phyloP scores from a whole-genome alignment of 2,113 vertebrate species.

The Lophotis ruficrista region DNA sequence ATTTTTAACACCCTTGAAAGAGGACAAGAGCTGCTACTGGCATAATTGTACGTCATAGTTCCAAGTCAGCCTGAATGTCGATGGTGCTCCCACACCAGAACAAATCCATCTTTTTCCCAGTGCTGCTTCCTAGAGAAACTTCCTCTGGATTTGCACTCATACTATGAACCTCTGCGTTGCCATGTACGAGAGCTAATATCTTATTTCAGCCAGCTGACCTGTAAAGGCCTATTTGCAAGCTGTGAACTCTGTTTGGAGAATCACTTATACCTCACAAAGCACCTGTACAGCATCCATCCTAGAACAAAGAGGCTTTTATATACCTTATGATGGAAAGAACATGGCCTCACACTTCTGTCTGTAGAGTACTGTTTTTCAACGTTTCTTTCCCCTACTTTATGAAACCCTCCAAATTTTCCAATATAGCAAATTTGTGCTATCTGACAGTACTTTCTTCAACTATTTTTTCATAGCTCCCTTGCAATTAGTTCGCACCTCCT shows the following conservation, averaged over 20 bases:
- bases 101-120: background rate
- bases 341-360: background rate
- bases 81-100: background rate
- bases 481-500: background rate
- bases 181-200: background rate
- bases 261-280: background rate
- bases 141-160: background rate
- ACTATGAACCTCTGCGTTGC: background rate
- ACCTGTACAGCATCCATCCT: background rate
- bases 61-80: background rate
- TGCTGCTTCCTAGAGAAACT: background rate
- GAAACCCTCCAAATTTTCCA: background rate
- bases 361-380: background rate
- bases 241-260: background rate
- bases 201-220: background rate
- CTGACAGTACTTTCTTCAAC: background rate
- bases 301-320: background rate
- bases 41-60: background rate
- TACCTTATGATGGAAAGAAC: background rate
- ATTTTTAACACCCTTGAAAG: conserved; percentile 40
- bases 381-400: background rate
- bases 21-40: conserved; percentile 11
- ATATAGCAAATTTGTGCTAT: background rate
- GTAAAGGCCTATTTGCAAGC: background rate
- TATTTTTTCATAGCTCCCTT: background rate